Percentiles rank a stretch among this genome's conserved stretches.
Conservation (phyloP, 1,140 invertebrate species). For the Galleria mellonella region DNA sequence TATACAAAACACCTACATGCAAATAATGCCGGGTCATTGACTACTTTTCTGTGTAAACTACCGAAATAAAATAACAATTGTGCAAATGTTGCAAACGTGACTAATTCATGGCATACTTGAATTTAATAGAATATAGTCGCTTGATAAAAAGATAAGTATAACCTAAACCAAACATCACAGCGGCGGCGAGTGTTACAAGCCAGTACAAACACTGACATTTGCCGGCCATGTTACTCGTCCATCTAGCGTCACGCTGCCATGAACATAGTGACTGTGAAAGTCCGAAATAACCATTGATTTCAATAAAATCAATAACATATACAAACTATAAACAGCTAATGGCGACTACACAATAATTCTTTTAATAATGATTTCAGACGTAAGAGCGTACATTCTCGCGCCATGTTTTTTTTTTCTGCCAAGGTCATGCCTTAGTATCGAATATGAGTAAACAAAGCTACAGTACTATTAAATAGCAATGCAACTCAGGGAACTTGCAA, state of each 20-base stretch:
- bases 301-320: constrained; percentile 47
- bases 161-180: constrained; percentile 16
- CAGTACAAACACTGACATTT: constrained; percentile 49
- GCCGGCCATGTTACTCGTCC: constrained; percentile 63
- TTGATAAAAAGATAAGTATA: constrained; percentile 17
- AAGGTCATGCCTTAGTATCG: constrained; percentile 66
- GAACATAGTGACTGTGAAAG: constrained; percentile 49
- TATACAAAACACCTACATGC: constrained; percentile 46
- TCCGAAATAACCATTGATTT: constrained; percentile 47
- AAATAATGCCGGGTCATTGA: constrained; percentile 65
- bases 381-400: constrained; percentile 59
- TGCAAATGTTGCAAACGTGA: constrained; percentile 13
- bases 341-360: constrained; percentile 17
- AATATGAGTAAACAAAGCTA: constrained; percentile 68
- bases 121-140: constrained; percentile 9
- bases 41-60: constrained; percentile 31
- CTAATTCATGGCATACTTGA: constrained; percentile 13
- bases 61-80: constrained; percentile 31
- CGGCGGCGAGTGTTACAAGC: constrained; percentile 21
- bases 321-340: constrained; percentile 10
- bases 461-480: constrained; percentile 10
- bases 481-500: neutral
- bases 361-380: constrained; percentile 31
- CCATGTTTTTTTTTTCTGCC: constrained; percentile 67
- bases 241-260: constrained; percentile 64